These are phyloP conservation scores for Sarcophaga variegata DNA, from an alignment of 2,888 invertebrate species.

Conservation along the genomic window DNA sequence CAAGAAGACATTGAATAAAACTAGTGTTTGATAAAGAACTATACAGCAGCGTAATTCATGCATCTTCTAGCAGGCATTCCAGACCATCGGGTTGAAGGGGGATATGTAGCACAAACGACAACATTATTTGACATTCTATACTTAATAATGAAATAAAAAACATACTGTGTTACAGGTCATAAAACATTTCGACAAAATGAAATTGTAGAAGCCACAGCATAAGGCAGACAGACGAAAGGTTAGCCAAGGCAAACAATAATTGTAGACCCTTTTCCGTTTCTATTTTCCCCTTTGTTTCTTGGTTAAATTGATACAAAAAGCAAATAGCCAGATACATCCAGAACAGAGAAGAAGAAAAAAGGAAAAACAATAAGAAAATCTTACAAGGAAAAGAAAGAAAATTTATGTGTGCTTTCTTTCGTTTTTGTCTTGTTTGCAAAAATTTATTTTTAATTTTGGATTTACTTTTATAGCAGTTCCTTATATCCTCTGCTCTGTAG, in stretches of 20 bases:
- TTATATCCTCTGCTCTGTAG: neutral
- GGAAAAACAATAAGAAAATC: neutral
- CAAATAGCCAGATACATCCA: conserved; percentile 58
- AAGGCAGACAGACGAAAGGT: neutral
- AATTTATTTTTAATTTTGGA: no score
- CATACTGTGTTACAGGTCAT: conserved; percentile 28
- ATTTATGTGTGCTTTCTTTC: conserved; percentile 49
- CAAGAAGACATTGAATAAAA: conserved; percentile 64
- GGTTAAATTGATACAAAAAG: conserved; percentile 56
- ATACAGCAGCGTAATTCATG: conserved; percentile 44
- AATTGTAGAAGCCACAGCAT: neutral
- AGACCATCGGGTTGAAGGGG: neutral
- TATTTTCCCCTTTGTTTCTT: neutral
- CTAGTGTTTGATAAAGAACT: conserved; percentile 60
- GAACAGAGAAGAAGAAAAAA: neutral
- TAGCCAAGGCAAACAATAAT: neutral
- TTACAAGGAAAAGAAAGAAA: neutral
- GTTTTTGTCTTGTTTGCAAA: conserved; percentile 33
- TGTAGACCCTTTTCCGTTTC: conserved; percentile 2
- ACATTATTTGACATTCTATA: neutral
- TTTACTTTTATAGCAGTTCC: neutral
- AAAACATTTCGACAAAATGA: neutral
- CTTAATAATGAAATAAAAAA: conserved; percentile 53
- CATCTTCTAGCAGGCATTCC: conserved; percentile 36
- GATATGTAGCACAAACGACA: neutral